A percentile compares a stretch with the other conserved stretches of the same genome.
These are phyloP conservation scores for Leptinotarsa tumamoca DNA, from an alignment of 2,888 invertebrate species.

Conservation along the genomic window DNA sequence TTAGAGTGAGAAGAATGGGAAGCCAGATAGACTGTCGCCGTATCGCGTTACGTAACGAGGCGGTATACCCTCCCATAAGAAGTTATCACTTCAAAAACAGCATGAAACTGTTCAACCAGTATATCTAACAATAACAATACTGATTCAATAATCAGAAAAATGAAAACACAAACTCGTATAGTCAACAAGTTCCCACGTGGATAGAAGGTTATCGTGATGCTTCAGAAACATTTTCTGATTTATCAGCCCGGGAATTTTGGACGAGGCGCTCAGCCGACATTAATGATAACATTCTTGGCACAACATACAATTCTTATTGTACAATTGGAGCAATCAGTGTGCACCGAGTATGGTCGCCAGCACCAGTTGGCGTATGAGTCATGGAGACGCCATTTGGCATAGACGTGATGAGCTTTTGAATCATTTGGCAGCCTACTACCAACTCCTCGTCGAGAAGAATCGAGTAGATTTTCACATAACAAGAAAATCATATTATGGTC, in stretches of 20 bases:
- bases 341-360: constrained; percentile 24
- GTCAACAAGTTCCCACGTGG: constrained; percentile 26
- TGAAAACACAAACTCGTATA: constrained; percentile 1
- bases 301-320: constrained; percentile 45
- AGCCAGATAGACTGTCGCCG: too few species aligned
- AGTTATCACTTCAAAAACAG: too few species aligned
- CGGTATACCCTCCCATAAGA: too few species aligned
- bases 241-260: constrained; percentile 47
- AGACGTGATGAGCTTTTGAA: constrained; percentile 30
- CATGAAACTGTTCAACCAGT: too few species aligned
- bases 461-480: background rate
- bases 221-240: constrained; percentile 47
- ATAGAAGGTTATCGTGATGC: constrained; percentile 35
- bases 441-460: background rate
- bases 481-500: background rate
- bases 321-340: constrained; percentile 34
- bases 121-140: too few species aligned
- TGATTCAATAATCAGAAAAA: too few species aligned
- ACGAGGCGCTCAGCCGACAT: constrained; percentile 45
- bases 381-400: constrained; percentile 38
- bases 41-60: too few species aligned
- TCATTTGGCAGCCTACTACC: constrained; percentile 30
- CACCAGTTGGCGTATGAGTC: constrained; percentile 30
- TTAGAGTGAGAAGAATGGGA: too few species aligned
- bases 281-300: constrained; percentile 60